Conservation (phyloP, 2,888 invertebrate genomes). For the Exephanes ischioxanthus region DNA sequence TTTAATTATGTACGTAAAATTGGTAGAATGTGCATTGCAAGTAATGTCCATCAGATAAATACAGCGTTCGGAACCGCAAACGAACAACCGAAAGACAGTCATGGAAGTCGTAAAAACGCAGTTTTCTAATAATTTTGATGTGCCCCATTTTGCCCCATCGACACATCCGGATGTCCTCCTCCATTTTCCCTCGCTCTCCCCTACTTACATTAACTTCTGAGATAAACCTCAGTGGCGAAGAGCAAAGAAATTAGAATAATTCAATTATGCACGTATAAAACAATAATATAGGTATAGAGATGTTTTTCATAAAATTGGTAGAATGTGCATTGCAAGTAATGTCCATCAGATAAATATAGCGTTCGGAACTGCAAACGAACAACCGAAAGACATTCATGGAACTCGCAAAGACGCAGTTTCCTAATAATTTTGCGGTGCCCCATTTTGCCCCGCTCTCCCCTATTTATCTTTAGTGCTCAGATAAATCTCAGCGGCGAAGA, state of each 20-base stretch:
- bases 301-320: neutral
- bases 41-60: neutral
- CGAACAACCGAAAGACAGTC: too few relatives aligned
- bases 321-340: neutral
- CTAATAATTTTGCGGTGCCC: too few relatives aligned
- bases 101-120: too few relatives aligned
- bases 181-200: too few relatives aligned
- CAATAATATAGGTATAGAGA: neutral
- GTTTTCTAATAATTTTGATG: too few relatives aligned
- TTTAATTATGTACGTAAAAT: slow-evolving; percentile 45
- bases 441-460: neutral
- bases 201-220: neutral
- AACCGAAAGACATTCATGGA: too few relatives aligned
- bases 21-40: neutral
- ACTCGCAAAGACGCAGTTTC: too few relatives aligned
- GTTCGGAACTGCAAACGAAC: neutral
- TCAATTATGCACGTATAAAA: slow-evolving; percentile 38
- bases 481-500: slow-evolving; percentile 33
- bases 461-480: neutral
- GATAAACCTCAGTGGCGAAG: slow-evolving; percentile 28
- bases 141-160: too few relatives aligned
- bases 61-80: too few relatives aligned
- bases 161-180: too few relatives aligned
- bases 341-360: neutral
- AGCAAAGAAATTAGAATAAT: slow-evolving; percentile 21